phyloP scores from a whole-genome alignment of 1,140 invertebrate genomes.

The Drosophila virilis region DNA sequence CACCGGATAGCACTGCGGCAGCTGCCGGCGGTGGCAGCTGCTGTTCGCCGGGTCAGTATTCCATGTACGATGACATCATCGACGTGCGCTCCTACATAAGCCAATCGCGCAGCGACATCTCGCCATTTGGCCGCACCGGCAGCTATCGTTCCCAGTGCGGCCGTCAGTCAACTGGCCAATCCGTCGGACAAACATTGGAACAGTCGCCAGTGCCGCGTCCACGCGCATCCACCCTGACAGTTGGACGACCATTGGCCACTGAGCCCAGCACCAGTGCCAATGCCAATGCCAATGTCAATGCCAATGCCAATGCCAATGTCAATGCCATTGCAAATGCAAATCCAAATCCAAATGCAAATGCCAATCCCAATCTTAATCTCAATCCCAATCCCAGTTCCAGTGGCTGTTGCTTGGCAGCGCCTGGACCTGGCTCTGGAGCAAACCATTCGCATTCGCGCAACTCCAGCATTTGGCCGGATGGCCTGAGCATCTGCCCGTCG shows the following conservation, averaged over 20 bases:
- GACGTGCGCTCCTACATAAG: slow-evolving; percentile 89
- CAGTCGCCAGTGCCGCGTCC: slow-evolving; percentile 85
- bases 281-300: not conserved
- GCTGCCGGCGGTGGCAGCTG: slow-evolving; percentile 42
- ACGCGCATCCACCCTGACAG: slow-evolving; percentile 86
- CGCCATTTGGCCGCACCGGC: slow-evolving; percentile 86
- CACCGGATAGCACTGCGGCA: slow-evolving; percentile 49
- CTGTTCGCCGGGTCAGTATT: slow-evolving; percentile 78
- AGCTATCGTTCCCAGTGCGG: slow-evolving; percentile 88
- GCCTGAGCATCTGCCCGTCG: slow-evolving; percentile 89
- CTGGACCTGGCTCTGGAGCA: slow-evolving; percentile 17
- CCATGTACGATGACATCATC: slow-evolving; percentile 86
- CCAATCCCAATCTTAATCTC: slow-evolving; percentile 18
- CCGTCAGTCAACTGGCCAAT: slow-evolving; percentile 72
- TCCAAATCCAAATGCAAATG: slow-evolving; percentile 10
- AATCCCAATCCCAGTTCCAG: not conserved
- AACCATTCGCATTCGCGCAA: slow-evolving; percentile 65
- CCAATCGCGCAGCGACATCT: slow-evolving; percentile 88
- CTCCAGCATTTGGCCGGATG: slow-evolving; percentile 85
- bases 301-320: slow-evolving; percentile 11
- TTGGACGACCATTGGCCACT: slow-evolving; percentile 13
- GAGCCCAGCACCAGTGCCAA: slow-evolving; percentile 47
- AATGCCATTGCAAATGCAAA: slow-evolving; percentile 10
- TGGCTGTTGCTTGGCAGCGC: slow-evolving; percentile 38
- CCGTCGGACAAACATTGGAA: slow-evolving; percentile 44